Evolutionary conservation across 2,888 invertebrate species (phyloP), one percentile per base, ranked within the genome.

Genomic region (Zaprionus obscuricornis): DNA sequence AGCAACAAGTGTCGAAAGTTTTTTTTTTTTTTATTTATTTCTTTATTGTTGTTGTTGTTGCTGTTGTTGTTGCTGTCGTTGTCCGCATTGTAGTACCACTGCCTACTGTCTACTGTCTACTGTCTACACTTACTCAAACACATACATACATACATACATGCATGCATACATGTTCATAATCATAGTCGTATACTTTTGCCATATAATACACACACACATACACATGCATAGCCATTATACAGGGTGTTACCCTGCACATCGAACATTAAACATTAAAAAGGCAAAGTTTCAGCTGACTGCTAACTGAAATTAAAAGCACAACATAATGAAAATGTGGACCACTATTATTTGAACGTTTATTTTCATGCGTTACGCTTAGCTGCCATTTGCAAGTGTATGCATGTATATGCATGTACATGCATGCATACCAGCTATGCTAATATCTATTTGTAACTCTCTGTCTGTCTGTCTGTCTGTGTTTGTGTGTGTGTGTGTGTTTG

Each of bases 331-430:
- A 74, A 83, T 67, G 59, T 78, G 49, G 39, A 57, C 31, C 63
- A 29, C 16, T 54, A 36, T 20, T 50, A 14, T 66, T 71, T 69
- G 72, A 67, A 60, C 69, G 73, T 73, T 66, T 29, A 72, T 69
- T 75, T 71, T 55, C 63, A 67, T 84, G 85, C 82, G 77, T 77
- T 84, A 81, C 85, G 85, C 85, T 84, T 58, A 69, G 60, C 77
- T 84, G 82, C 77, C 50, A 43, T 31, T 36, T 27, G 34, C 11
- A 8, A 17, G 27, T 26, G 50, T 31, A 8, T 36, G 17, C n/a
- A n/a, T n/a, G n/a, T n/a, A n/a, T n/a, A n/a, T n/a, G n/a, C n/a
- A n/a, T n/a, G n/a, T n/a, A n/a, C n/a, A n/a, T n/a, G n/a, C n/a
- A n/a, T n/a, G n/a, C n/a, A n/a, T n/a, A n/a, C n/a, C n/a, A n/a